These are phyloP conservation scores for Percina caprodes DNA, from an alignment of 2,113 vertebrate species.

Conservation along the genomic window DNA sequence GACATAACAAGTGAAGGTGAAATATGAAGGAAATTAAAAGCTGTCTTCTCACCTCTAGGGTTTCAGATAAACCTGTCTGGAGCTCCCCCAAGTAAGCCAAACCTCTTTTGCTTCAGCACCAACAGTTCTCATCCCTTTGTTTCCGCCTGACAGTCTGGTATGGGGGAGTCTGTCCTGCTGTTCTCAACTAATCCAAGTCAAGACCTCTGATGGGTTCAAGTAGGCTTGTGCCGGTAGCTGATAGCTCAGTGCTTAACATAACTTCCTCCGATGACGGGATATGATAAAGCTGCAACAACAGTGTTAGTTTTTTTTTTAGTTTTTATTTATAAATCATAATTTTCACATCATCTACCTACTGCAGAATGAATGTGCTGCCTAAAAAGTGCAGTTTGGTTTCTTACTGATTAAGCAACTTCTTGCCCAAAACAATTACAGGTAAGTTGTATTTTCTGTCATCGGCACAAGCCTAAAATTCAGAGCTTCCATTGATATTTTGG, in stretches of 20 bases:
- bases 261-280: not conserved
- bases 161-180: slow-evolving; percentile 75
- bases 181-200: slow-evolving; percentile 72
- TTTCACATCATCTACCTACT: not conserved
- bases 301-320: too few species aligned
- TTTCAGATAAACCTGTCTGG: slow-evolving; percentile 88
- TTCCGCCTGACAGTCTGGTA: slow-evolving; percentile 72
- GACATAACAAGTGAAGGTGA: slow-evolving; percentile 32
- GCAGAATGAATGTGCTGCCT: not conserved
- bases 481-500: slow-evolving; percentile 66
- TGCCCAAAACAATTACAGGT: not conserved
- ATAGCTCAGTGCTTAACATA: not conserved
- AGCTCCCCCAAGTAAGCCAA: slow-evolving; percentile 85
- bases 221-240: slow-evolving; percentile 64
- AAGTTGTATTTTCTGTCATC: slow-evolving; percentile 17
- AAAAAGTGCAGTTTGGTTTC: not conserved
- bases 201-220: slow-evolving; percentile 43
- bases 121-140: slow-evolving; percentile 69
- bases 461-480: slow-evolving; percentile 70
- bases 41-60: slow-evolving; percentile 83
- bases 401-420: not conserved
- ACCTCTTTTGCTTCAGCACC: slow-evolving; percentile 72
- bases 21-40: slow-evolving; percentile 68
- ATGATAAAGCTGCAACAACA: not conserved
- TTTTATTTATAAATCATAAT: not conserved